These are phyloP conservation scores for Drosophila tani DNA, from an alignment of 1,140 invertebrate species.

Conservation along the genomic window DNA sequence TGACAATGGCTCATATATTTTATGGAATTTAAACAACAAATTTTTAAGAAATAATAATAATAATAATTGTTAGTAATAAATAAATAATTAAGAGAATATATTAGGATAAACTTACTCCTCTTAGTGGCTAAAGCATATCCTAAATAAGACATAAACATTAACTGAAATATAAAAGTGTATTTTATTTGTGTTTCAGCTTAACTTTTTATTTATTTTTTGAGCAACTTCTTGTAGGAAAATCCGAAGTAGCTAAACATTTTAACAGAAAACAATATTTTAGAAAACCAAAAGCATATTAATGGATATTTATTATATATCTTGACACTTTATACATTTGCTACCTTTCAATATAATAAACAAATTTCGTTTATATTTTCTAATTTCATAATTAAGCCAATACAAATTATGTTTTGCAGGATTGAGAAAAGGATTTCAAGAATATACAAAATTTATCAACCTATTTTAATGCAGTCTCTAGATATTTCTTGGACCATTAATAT, in stretches of 20 bases:
- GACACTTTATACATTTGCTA: not conserved
- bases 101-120: too few species aligned
- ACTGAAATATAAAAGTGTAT: too few species aligned
- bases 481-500: not conserved
- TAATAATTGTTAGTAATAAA: too few species aligned
- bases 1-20: not conserved
- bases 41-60: too few species aligned
- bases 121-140: too few species aligned
- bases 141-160: not conserved
- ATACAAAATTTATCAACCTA: not conserved
- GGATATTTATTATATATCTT: too few species aligned
- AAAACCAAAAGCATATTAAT: not conserved
- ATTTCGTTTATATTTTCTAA: too few species aligned
- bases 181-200: not conserved
- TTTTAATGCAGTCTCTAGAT: not conserved
- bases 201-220: not conserved
- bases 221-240: not conserved
- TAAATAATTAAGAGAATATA: not conserved
- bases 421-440: not conserved
- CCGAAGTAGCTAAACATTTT: too few species aligned
- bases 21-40: not conserved
- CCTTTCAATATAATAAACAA: not conserved
- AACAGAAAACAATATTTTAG: not conserved
- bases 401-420: not conserved
- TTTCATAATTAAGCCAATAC: not conserved